A percentile compares a stretch with the other conserved stretches of the same genome.
Conservation (phyloP, 1,140 invertebrate genomes). For the Drosophila novamexicana region DNA sequence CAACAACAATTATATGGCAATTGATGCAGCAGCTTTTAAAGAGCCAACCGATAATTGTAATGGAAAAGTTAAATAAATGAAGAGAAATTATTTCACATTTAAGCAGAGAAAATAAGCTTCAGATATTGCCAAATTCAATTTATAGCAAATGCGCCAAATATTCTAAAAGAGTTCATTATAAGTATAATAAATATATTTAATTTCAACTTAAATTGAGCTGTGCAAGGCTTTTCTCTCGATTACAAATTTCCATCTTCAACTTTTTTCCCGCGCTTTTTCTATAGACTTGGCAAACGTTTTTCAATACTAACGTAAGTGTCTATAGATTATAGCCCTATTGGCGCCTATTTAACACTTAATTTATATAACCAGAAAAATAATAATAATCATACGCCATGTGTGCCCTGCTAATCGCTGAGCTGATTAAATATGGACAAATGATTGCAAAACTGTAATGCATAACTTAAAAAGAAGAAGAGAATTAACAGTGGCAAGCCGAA, state of each 20-base stretch:
- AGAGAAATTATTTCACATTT: slow-evolving; percentile 21
- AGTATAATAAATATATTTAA: no score
- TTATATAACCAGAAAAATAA: slow-evolving; percentile 24
- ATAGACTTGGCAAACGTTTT: not conserved
- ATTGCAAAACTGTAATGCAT: slow-evolving; percentile 12
- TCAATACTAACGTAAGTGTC: not conserved
- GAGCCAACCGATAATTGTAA: slow-evolving; percentile 35
- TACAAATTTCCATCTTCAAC: not conserved
- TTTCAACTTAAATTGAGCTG: no score
- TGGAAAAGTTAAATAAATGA: slow-evolving; percentile 36
- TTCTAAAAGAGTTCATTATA: no score
- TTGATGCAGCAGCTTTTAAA: slow-evolving; percentile 28
- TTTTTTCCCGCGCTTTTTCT: not conserved
- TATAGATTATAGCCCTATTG: not conserved
- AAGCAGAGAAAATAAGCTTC: not conserved
- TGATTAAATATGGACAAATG: slow-evolving; percentile 25
- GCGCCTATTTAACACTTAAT: slow-evolving; percentile 1
- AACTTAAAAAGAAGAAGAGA: not conserved
- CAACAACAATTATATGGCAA: slow-evolving; percentile 9
- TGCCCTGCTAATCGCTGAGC: slow-evolving; percentile 16
- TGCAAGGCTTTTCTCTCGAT: no score
- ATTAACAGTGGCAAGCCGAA: not conserved
- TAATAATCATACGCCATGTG: slow-evolving; percentile 45
- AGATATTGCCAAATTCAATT: no score
- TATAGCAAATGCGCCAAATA: no score